Percentiles rank a stretch among this genome's conserved stretches.
phyloP scores from a whole-genome alignment of 2,113 vertebrate species.

The Haplochromis vanheusdeni region DNA sequence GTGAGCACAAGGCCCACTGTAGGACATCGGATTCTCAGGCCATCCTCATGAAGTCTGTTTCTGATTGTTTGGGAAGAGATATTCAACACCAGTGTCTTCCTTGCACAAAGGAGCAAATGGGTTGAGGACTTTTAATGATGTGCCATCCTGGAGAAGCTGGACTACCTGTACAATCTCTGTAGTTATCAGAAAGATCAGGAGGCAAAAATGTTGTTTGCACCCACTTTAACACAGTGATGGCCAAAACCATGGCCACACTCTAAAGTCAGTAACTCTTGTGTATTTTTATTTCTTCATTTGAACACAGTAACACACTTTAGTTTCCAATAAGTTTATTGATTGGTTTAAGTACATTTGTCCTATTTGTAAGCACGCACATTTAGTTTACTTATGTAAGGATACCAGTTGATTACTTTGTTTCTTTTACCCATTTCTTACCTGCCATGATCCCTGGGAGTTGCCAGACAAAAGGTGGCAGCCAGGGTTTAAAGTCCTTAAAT shows the following conservation, averaged over 20 bases:
- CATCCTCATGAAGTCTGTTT: background rate
- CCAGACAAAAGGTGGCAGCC: background rate
- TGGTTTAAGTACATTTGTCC: background rate
- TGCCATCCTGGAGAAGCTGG: background rate
- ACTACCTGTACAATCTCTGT: background rate
- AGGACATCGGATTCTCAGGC: background rate
- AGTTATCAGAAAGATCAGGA: background rate
- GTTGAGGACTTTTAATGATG: background rate
- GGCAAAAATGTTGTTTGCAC: background rate
- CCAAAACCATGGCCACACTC: background rate
- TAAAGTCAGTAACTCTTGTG: background rate
- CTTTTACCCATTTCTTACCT: background rate
- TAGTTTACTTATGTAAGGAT: background rate
- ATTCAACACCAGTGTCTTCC: background rate
- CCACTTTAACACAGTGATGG: background rate
- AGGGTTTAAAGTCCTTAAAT: fast-evolving
- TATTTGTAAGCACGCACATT: background rate
- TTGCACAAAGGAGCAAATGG: background rate
- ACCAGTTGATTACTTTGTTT: background rate
- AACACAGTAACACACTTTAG: too few relatives aligned
- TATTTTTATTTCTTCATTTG: background rate
- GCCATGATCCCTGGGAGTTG: background rate
- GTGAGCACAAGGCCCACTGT: background rate
- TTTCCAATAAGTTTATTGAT: too few relatives aligned
- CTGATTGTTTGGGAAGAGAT: background rate